A percentile compares a stretch with the other conserved stretches of the same genome.
Evolutionary conservation across 1,140 invertebrate genomes (phyloP).

Genomic region (Sinella curviseta): DNA sequence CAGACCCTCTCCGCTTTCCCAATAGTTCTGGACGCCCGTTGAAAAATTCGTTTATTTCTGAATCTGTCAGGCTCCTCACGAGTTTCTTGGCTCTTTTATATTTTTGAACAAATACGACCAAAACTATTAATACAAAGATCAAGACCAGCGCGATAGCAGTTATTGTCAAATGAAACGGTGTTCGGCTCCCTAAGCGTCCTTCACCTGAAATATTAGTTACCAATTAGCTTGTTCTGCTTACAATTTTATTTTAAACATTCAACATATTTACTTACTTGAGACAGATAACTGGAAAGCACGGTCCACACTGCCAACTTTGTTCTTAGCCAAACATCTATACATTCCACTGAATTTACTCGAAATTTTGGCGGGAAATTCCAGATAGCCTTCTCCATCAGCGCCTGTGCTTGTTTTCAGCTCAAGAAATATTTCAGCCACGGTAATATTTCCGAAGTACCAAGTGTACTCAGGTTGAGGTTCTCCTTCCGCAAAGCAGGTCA

Average conservation of each 20-base stretch:
- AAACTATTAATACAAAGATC: not conserved
- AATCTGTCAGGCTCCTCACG: slow-evolving; percentile 1
- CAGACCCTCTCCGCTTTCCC: not conserved
- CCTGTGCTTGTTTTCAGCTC: not conserved
- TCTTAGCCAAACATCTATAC: not conserved
- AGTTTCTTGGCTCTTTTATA: slow-evolving; percentile 7
- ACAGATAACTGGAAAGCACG: not conserved
- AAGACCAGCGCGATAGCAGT: not conserved
- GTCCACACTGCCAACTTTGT: not conserved
- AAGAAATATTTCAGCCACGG: not conserved
- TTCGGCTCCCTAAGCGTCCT: too few species aligned
- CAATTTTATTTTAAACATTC: too few species aligned
- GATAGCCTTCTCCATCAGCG: not conserved
- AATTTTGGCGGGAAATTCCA: not conserved
- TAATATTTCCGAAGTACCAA: not conserved
- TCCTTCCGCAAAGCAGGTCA: not conserved
- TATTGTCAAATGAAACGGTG: too few species aligned
- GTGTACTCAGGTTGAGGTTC: slow-evolving; percentile 1
- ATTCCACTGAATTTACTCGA: not conserved
- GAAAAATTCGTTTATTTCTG: slow-evolving; percentile 20
- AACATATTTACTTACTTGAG: not conserved
- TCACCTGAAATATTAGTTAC: too few species aligned
- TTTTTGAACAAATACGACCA: not conserved
- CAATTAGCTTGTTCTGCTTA: too few species aligned
- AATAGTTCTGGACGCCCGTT: slow-evolving; percentile 2